Base-by-base conservation (phyloP, 2,113 vertebrate species). In the Paradisaea rubra region DNA sequence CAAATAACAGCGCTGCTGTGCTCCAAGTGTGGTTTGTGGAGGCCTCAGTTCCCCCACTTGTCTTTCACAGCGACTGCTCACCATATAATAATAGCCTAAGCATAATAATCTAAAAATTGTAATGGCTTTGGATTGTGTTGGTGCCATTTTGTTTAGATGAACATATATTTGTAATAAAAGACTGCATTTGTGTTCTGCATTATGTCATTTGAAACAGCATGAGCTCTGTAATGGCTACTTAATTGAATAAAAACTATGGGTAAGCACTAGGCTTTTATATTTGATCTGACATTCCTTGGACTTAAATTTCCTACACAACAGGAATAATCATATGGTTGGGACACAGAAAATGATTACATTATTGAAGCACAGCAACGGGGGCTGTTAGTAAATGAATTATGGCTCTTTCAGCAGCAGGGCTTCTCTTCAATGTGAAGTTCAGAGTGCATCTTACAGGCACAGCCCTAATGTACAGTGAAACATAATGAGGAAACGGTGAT, bases 141-240 rank as follows among this genome's bases (percentile, higher is more conserved):
- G 65, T 94, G 88, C 83, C 86, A 50, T 95, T 95, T 95, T 94
- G 88, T 94, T 94, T 95, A 92, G 86, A 80, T 86, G 53, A 94
- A 90, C 76, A 42, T 94, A 83, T 78, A 94, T 81, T 88, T 94
- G 88, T 94, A 91, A 65, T 89, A 79, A 93, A 89, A 84, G 85
- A 97, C 96, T 97, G 95, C 94, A 86, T 81, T 96, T 98, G 97
- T 79, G 45, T 97, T 97, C 97, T 94, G 82, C 88, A 79, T 94
- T 93, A 88, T 95, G 90, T 96, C 25, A 91, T 95, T 80, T 76
- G 80, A 91, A 95, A 71, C 92, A 94, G 85, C 94, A 91, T 91
- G 90, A 96, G 86, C 77, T 93, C 63, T 95, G 81, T 94, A 96
- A 95, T 87, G 95, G 95, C 86, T 88, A 69, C 81, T 83, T 95